Percentiles rank a stretch among this genome's conserved stretches.
Conservation (phyloP, 2,113 vertebrate species). For the Sebastes schlegelii region DNA sequence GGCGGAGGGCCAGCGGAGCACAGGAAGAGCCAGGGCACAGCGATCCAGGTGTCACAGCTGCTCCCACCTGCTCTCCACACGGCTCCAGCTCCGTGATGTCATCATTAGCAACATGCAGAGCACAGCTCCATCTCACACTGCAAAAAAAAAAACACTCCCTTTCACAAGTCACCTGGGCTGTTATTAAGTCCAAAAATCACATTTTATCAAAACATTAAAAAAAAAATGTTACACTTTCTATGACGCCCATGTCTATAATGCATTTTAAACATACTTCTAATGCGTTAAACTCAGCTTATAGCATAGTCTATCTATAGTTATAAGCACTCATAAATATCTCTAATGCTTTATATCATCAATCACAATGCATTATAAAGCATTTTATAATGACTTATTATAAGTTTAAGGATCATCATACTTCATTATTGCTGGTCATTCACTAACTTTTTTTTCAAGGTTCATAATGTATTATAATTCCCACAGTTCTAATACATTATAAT, state of each 20-base stretch:
- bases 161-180: too few relatives aligned
- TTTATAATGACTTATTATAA: not conserved
- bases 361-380: not conserved
- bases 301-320: not conserved
- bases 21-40: not conserved
- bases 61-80: too few relatives aligned
- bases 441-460: not conserved
- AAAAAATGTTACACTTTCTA: not conserved
- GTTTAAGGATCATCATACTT: not conserved
- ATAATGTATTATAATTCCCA: not conserved
- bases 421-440: not conserved
- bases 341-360: not conserved
- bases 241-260: not conserved
- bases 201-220: not conserved
- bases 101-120: not conserved
- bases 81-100: not conserved
- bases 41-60: not conserved
- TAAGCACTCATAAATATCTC: not conserved
- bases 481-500: not conserved
- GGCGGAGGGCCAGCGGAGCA: conserved; percentile 53
- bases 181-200: not conserved
- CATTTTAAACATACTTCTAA: not conserved
- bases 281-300: not conserved
- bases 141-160: too few relatives aligned
- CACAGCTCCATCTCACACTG: not conserved